Percentiles rank a stretch among this genome's conserved stretches.
Conservation (phyloP, 2,797 vertebrate genomes). For the Carduelis carduelis region DNA sequence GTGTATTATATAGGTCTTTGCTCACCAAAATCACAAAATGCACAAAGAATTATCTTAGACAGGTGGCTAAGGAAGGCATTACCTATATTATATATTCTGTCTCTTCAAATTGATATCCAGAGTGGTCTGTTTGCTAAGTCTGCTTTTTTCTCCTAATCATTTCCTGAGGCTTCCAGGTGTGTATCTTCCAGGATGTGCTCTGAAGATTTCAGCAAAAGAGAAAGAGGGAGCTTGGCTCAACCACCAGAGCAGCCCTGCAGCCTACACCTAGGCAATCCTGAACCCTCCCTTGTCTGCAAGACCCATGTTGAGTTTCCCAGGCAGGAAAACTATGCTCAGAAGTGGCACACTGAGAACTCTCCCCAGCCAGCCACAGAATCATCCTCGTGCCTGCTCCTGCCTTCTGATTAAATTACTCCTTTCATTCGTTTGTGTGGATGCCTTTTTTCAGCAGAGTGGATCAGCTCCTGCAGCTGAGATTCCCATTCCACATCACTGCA, state of each 20-base stretch:
- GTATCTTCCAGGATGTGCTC: not conserved
- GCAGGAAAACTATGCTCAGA: not conserved
- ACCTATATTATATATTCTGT: not conserved
- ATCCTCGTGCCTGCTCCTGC: not conserved
- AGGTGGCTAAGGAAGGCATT: not conserved
- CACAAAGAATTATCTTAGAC: not conserved
- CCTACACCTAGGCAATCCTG: not conserved
- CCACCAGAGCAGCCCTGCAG: not conserved
- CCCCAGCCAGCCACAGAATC: not conserved
- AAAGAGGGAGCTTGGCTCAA: not conserved
- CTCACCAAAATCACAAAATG: not conserved
- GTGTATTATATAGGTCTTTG: not conserved
- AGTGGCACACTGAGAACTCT: not conserved
- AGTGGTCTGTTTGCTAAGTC: not conserved
- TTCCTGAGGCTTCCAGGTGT: not conserved
- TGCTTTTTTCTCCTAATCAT: not conserved
- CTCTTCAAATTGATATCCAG: not conserved
- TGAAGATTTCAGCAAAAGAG: not conserved
- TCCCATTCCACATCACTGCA: not conserved
- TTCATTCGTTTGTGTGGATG: not conserved
- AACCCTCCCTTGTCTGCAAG: not conserved
- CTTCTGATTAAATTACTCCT: not conserved
- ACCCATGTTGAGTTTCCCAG: rapidly evolving
- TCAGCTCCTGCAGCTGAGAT: not conserved
- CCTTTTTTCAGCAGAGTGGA: not conserved